These are phyloP conservation scores for Amblyjoppa proteus DNA, from an alignment of 2,888 invertebrate genomes.

Conservation along the genomic window DNA sequence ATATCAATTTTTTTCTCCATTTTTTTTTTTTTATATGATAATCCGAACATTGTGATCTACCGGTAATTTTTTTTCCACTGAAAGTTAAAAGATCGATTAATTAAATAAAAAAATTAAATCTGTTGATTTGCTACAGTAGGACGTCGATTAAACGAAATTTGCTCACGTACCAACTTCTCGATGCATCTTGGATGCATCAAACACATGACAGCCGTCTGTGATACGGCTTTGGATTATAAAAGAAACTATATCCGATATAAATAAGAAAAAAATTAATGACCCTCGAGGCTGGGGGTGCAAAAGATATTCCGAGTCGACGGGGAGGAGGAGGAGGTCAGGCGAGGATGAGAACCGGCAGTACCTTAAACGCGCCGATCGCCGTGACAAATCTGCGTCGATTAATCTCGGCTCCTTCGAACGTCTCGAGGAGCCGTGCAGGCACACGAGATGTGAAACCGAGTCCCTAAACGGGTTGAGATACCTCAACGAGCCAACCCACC, in stretches of 20 bases:
- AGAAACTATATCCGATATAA: background rate
- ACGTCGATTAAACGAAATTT: background rate
- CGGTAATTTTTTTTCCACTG: background rate
- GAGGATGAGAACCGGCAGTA: background rate
- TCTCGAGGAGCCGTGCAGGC: conserved; percentile 18
- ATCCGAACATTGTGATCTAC: background rate
- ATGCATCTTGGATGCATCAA: conserved; percentile 1
- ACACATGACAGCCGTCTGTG: background rate
- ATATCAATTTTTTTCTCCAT: background rate
- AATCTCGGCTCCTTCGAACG: conserved; percentile 74
- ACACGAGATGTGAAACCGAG: conserved; percentile 45
- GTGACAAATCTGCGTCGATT: conserved; percentile 80
- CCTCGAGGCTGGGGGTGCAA: background rate
- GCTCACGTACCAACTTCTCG: background rate
- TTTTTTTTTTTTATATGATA: background rate
- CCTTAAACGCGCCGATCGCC: conserved; percentile 73
- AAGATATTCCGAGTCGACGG: conserved; percentile 13
- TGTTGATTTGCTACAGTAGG: background rate
- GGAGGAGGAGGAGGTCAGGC: background rate
- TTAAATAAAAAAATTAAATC: background rate
- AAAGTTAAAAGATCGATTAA: background rate
- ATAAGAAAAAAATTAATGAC: conserved; percentile 46
- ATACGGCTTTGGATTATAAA: background rate
- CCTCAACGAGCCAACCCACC: conserved; percentile 16
- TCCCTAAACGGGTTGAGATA: conserved; percentile 59